Evolutionary conservation across 2,888 invertebrate species (phyloP).

Genomic region (Ellobium chinense): DNA sequence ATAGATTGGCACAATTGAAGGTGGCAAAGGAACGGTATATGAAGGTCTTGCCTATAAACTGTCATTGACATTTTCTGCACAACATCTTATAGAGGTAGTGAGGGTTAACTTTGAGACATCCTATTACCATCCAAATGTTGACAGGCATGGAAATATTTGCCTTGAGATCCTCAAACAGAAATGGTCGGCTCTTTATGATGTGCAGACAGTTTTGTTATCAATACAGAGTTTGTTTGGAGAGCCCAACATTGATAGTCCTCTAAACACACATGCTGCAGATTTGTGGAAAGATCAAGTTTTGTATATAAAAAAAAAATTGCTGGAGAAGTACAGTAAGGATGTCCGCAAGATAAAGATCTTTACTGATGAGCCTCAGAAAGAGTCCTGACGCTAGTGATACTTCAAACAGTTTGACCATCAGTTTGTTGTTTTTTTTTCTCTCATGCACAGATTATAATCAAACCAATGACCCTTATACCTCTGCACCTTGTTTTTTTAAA

Average conservation of each 20-base stretch:
- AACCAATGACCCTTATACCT: too few relatives aligned
- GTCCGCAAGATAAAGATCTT: background rate
- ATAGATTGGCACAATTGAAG: constrained; percentile 97
- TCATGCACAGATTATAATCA: too few relatives aligned
- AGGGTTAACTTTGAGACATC: constrained; percentile 91
- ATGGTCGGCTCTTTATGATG: constrained; percentile 97
- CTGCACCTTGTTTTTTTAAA: too few relatives aligned
- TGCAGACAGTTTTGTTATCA: constrained; percentile 94
- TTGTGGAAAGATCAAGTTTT: constrained; percentile 92
- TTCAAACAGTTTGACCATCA: too few relatives aligned
- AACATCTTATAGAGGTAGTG: constrained; percentile 96
- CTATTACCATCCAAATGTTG: constrained; percentile 98
- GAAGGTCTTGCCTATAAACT: constrained; percentile 93
- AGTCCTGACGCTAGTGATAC: background rate
- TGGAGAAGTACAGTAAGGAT: constrained; percentile 37
- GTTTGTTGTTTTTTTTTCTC: too few relatives aligned
- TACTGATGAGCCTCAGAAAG: constrained; percentile 15
- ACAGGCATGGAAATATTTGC: constrained; percentile 90
- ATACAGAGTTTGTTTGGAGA: constrained; percentile 95
- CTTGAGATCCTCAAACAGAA: constrained; percentile 97
- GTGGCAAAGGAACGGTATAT: constrained; percentile 94
- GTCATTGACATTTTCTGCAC: constrained; percentile 93
- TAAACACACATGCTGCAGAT: constrained; percentile 94
- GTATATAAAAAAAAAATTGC: constrained; percentile 85
- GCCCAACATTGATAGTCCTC: constrained; percentile 95